Conservation (phyloP, 1,140 invertebrate species). For the Drosophila lowei region DNA sequence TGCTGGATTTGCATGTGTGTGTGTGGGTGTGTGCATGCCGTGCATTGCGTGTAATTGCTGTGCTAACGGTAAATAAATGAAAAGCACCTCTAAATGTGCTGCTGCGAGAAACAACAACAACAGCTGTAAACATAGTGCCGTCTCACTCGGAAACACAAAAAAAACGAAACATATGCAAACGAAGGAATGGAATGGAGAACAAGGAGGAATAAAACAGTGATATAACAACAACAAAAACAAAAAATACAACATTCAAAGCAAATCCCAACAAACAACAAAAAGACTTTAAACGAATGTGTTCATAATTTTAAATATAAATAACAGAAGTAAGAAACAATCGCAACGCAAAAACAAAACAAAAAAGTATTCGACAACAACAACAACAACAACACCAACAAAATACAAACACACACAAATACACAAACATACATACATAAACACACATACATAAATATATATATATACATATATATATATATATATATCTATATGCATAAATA, state of each 20-base stretch:
- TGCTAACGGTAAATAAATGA: slow-evolving; percentile 33
- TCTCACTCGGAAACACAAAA: slow-evolving; percentile 9
- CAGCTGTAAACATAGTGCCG: slow-evolving; percentile 5
- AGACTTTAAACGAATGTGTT: slow-evolving; percentile 72
- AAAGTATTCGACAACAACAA: slow-evolving; percentile 42
- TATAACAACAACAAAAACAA: slow-evolving; percentile 1
- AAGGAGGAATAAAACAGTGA: no score
- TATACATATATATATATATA: slow-evolving; percentile 29
- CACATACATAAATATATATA: slow-evolving; percentile 37
- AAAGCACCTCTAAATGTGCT: slow-evolving; percentile 16
- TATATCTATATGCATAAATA: slow-evolving; percentile 31
- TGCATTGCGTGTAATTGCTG: slow-evolving; percentile 28
- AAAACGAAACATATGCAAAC: slow-evolving; percentile 20
- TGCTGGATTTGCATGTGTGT: not conserved
- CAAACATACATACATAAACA: slow-evolving; percentile 31
- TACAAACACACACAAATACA: slow-evolving; percentile 31
- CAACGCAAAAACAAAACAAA: slow-evolving; percentile 27
- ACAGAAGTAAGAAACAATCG: slow-evolving; percentile 19
- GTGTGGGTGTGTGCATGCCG: slow-evolving; percentile 2
- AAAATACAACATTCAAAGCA: slow-evolving; percentile 42
- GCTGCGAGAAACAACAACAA: slow-evolving; percentile 4
- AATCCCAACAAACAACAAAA: slow-evolving; percentile 54
- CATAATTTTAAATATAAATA: slow-evolving; percentile 68
- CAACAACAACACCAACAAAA: slow-evolving; percentile 27
- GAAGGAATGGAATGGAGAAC: no score